Base-by-base conservation (phyloP, 2,888 invertebrate species). In the Drosophila basisetae region DNA sequence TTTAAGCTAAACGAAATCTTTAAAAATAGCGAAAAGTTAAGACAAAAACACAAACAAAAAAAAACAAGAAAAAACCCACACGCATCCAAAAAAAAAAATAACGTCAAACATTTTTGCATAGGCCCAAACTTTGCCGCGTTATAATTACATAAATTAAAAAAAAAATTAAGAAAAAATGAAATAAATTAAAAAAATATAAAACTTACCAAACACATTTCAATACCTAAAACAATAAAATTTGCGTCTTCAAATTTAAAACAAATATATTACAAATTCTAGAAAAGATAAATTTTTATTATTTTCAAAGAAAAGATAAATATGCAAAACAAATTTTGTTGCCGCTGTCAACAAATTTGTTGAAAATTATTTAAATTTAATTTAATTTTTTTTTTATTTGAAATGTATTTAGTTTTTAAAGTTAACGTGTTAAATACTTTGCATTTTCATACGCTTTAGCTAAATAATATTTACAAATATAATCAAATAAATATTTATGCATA, bases 391-490 rank as follows among this genome's bases (percentile, higher is more conserved):
- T 76, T 70, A 66, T 64, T 80, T 59, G 37, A 65, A 62, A 65
- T 71, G 33, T 72, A 72, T 78, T 78, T 73, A 78, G 62, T 78
- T 77, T 37, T 59, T 73, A 69, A 71, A 72, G 69, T 78, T 72
- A 83, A 69, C 69, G 55, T 84, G 84, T 84, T 85, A 81, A 85
- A 85, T 80, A 87, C 90, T 87, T 91, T 91, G 90, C 91, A 90
- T 91, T 92, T 90, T 88, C 86, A 87, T 86, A 90, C 89, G 91
- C 90, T 91, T 91, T 91, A 91, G 91, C 89, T 91, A 91, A 91
- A 83, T 68, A 70, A 80, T 76, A 80, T 74, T 80, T 80, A 80
- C 62, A 76, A 66, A 71, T 78, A 74, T 73, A 76, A 74, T 73
- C 78, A 80, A 75, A 79, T 66, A 84, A 79, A 81, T 80, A 84